Conservation (phyloP, 2,113 vertebrate genomes). For the Micromys minutus region DNA sequence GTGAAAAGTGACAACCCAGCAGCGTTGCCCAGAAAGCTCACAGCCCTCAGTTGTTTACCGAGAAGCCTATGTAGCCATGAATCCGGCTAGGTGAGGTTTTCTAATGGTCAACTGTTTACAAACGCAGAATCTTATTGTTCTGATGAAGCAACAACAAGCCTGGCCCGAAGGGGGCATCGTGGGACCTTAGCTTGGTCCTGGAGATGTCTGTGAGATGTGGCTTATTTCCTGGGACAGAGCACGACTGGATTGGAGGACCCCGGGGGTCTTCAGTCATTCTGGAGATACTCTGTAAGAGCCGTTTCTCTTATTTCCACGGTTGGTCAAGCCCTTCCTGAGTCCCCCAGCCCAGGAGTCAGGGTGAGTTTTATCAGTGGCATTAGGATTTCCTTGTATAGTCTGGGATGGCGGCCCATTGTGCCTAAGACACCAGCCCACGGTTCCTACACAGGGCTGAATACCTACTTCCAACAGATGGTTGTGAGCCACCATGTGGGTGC, state of each 20-base stretch:
- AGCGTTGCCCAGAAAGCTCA: background rate
- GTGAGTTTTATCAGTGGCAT: background rate
- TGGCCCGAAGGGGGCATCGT: no score
- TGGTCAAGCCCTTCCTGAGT: background rate
- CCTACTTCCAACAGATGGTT: no score
- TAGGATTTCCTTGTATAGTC: background rate
- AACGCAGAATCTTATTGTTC: background rate
- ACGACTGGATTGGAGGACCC: background rate
- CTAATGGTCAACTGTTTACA: background rate
- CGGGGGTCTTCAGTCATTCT: background rate
- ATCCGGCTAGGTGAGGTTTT: background rate
- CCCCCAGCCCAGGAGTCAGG: accelerated
- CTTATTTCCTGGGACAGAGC: background rate
- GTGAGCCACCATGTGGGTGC: no score
- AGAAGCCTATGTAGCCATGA: background rate
- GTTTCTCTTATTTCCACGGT: background rate
- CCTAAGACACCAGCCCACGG: background rate
- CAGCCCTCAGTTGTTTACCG: background rate
- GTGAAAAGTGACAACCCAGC: background rate
- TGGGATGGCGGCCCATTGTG: background rate
- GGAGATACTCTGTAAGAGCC: background rate
- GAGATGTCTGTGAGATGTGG: background rate
- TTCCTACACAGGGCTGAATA: background rate
- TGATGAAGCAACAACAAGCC: background rate
- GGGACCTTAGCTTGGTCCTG: no score